Conservation (phyloP, 2,888 invertebrate species). For the Euproctis similis region DNA sequence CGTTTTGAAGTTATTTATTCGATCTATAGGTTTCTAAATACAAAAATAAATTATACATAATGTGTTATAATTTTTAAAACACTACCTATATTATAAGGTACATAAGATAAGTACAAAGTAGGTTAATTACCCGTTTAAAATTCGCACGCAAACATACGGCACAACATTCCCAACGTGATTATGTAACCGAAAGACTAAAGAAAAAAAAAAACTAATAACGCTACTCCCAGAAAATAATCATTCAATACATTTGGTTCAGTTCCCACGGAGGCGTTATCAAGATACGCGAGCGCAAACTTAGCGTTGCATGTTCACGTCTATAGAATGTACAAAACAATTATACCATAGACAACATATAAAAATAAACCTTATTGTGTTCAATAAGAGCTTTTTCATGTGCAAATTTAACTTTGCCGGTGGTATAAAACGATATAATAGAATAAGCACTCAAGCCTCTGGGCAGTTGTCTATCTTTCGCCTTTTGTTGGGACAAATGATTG, state of each 20-base stretch:
- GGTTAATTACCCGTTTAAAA: conserved; percentile 22
- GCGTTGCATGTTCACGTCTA: conserved; percentile 21
- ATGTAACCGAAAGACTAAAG: conserved; percentile 42
- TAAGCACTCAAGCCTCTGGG: conserved; percentile 48
- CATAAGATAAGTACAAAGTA: too few relatives aligned
- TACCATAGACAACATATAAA: conserved; percentile 3
- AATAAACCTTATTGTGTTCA: conserved; percentile 5
- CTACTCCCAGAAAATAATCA: conserved; percentile 42
- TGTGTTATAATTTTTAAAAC: too few relatives aligned
- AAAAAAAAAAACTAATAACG: conserved; percentile 52
- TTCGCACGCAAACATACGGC: conserved; percentile 19
- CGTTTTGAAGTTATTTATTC: background rate
- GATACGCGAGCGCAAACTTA: conserved; percentile 32
- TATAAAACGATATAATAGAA: conserved; percentile 39
- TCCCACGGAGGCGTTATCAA: conserved; percentile 53
- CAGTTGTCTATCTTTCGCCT: conserved; percentile 55
- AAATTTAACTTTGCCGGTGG: conserved; percentile 27
- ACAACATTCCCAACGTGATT: conserved; percentile 27
- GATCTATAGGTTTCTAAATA: background rate
- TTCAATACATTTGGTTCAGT: conserved; percentile 53
- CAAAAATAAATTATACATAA: background rate
- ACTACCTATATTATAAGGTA: too few relatives aligned
- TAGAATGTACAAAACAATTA: conserved; percentile 14
- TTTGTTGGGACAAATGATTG: conserved; percentile 60
- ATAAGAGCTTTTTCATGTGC: conserved; percentile 18